Percentiles rank a stretch among this genome's conserved stretches.
These are phyloP conservation scores for Eulemur rubriventer DNA, from an alignment of 2,797 vertebrate species.

Conservation along the genomic window DNA sequence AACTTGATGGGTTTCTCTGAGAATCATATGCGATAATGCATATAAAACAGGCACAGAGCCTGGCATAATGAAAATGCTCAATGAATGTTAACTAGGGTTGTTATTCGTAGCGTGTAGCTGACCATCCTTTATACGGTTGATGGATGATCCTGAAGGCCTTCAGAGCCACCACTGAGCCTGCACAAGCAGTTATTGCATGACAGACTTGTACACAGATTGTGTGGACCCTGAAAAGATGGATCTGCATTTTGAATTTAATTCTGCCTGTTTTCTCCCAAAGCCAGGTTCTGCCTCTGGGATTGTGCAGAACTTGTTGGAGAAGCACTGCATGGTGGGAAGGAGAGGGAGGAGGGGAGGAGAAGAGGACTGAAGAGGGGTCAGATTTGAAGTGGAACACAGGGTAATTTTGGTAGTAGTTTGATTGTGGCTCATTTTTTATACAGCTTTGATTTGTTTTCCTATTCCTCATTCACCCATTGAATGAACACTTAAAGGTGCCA, in stretches of 20 bases:
- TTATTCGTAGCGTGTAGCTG: background rate
- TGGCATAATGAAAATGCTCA: background rate
- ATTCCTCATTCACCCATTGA: background rate
- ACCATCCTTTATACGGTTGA: background rate
- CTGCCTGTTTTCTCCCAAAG: conserved; percentile 23
- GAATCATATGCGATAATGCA: background rate
- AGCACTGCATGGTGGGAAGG: background rate
- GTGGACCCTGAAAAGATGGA: conserved; percentile 53
- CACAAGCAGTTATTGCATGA: background rate
- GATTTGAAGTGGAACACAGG: background rate
- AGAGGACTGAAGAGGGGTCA: background rate
- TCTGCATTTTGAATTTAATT: conserved; percentile 58
- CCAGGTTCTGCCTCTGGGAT: conserved; percentile 4
- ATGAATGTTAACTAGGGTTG: background rate
- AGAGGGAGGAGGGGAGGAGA: background rate
- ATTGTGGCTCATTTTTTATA: background rate
- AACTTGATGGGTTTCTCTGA: conserved; percentile 1
- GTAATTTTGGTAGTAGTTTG: background rate
- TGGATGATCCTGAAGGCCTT: background rate
- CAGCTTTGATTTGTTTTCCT: conserved; percentile 27
- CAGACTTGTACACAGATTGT: conserved; percentile 47
- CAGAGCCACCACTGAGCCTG: background rate
- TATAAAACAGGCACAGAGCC: background rate
- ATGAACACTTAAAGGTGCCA: background rate
- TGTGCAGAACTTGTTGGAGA: conserved; percentile 4